phyloP scores from a whole-genome alignment of 2,113 vertebrate genomes.

The Leucopsar rothschildi region DNA sequence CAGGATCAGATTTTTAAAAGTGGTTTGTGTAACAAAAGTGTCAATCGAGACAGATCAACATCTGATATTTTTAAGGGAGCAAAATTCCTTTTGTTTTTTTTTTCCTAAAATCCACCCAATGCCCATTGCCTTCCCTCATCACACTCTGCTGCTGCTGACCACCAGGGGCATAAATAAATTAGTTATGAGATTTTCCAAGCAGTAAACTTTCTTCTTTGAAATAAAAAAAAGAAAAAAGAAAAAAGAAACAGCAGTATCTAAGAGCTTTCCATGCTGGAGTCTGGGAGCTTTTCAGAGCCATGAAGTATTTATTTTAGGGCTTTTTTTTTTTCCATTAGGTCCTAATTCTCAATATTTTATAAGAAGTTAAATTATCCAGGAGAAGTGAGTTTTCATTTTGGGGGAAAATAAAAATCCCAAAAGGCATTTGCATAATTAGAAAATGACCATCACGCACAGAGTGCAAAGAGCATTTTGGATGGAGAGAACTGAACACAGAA shows the following conservation, averaged over 20 bases:
- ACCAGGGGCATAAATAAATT: neutral
- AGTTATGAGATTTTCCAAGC: constrained; percentile 18
- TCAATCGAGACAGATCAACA: neutral
- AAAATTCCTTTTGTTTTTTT: neutral
- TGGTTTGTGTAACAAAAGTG: neutral
- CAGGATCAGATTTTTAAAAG: neutral
- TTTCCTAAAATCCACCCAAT: neutral
- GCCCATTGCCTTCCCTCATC: neutral
- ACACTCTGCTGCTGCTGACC: neutral
- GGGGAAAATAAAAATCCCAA: neutral
- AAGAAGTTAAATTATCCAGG: constrained; percentile 49
- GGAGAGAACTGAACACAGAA: neutral
- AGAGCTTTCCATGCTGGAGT: neutral
- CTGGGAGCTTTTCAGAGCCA: constrained; percentile 13
- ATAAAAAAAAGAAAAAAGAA: neutral
- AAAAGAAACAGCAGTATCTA: neutral
- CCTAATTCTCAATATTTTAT: constrained; percentile 60
- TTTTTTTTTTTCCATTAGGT: constrained; percentile 4
- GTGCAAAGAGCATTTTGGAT: neutral
- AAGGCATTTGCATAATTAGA: neutral
- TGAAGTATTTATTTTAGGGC: constrained; percentile 42
- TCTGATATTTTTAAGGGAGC: neutral
- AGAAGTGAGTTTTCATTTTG: neutral
- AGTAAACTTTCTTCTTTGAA: neutral
- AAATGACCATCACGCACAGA: neutral